These are phyloP conservation scores for Dastarcus helophoroides DNA, from an alignment of 2,888 invertebrate species.

Conservation along the genomic window DNA sequence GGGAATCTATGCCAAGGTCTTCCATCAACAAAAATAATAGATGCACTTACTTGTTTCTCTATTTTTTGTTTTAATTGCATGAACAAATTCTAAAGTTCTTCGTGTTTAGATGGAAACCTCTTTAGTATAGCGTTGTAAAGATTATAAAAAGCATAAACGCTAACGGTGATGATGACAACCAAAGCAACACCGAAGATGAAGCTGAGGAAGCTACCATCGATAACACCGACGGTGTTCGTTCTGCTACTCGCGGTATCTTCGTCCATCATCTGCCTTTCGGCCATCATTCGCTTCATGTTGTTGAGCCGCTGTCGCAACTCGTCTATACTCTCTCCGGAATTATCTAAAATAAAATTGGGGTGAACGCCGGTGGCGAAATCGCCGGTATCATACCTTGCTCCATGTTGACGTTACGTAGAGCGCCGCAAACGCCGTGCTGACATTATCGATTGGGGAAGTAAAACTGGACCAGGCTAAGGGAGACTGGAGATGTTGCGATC, in stretches of 20 bases:
- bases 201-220: slow-evolving; percentile 72
- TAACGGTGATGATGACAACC: slow-evolving; percentile 66
- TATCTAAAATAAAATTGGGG: too few relatives aligned
- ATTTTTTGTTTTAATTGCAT: too few relatives aligned
- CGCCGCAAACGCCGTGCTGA: slow-evolving; percentile 7
- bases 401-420: slow-evolving; percentile 15
- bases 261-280: slow-evolving; percentile 50
- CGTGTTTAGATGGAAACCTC: slow-evolving; percentile 70
- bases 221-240: slow-evolving; percentile 44
- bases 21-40: too few relatives aligned
- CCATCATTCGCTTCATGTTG: slow-evolving; percentile 72
- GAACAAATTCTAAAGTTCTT: slow-evolving; percentile 74
- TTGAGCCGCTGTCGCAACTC: slow-evolving; percentile 65
- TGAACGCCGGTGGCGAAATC: slow-evolving; percentile 2
- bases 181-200: slow-evolving; percentile 72
- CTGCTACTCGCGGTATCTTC: slow-evolving; percentile 30
- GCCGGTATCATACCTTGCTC: slow-evolving; percentile 20
- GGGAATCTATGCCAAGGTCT: too few relatives aligned
- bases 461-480: slow-evolving; percentile 24
- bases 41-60: too few relatives aligned
- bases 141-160: slow-evolving; percentile 77
- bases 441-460: slow-evolving; percentile 19
- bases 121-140: slow-evolving; percentile 68
- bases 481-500: slow-evolving; percentile 20
- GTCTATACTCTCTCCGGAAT: slow-evolving; percentile 62